Evolutionary conservation across 2,888 invertebrate genomes (phyloP), one percentile per base, ranked within the genome.

Genomic region (Synanthedon vespiformis): DNA sequence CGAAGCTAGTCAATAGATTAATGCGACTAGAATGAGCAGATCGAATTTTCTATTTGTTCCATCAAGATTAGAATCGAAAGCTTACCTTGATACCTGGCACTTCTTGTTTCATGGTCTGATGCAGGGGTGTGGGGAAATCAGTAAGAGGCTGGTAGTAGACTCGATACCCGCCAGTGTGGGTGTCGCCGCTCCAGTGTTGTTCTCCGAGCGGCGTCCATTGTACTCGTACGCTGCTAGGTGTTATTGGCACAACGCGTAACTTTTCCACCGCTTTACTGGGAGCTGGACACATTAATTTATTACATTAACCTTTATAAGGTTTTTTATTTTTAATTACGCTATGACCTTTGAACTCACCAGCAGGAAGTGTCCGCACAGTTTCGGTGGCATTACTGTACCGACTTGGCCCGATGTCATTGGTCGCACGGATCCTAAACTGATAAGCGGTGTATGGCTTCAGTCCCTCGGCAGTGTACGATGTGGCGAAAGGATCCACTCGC

Each of bases 351-450:
- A 34, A 56, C 65, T 64, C 71, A 93, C 92, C 92, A 56, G 96
- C 95, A 27, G 96, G 95, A 57, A 96, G 85, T 0, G 97, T 98
- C 61, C 94, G 90, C 34, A 96, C 95, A 69, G 94, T 92, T 59
- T 93, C 92, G 1, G 97, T 97, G 63, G 96, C 94, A 13, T 92
- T 90, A 72, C 98, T 98, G 88, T 95, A 99, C 1, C 93, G 90
- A 66, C 98, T 97, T 0, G 95, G 95, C 0, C 98, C 98, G 53
- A 98, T 94, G 73, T 99, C 99, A 72, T 99, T 99, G 11, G 95
- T 95, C 0, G 97, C 98, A 74, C 96, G 94, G 61, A 99, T 95
- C 51, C 98, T 90, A 80, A 98, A 98, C 68, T 94, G 93, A 76
- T 98, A 98, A 0, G 91, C 90, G 0, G 96, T 96, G 72, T 93